These are phyloP conservation scores for Empis stercorea DNA, from an alignment of 2,888 invertebrate species.

Conservation along the genomic window DNA sequence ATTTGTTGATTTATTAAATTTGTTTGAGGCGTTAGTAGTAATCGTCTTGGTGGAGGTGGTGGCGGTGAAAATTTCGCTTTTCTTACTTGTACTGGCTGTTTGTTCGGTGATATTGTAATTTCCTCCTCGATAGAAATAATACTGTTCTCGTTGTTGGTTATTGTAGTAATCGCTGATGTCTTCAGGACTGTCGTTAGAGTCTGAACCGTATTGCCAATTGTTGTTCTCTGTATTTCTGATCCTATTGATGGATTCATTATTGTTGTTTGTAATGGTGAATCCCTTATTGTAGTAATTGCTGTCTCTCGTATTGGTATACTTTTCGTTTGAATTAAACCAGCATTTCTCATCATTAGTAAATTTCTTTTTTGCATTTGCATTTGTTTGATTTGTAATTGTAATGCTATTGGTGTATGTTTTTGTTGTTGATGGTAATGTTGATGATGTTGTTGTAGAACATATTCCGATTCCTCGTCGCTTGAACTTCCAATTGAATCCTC, in stretches of 20 bases:
- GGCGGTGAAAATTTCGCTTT: slow-evolving; percentile 21
- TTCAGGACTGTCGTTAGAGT: slow-evolving; percentile 14
- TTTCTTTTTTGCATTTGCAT: neutral
- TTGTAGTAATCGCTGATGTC: slow-evolving; percentile 47
- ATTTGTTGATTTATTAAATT: neutral
- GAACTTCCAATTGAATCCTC: slow-evolving; percentile 36
- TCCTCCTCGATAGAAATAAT: slow-evolving; percentile 22
- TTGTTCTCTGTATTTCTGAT: slow-evolving; percentile 2
- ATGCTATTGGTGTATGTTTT: slow-evolving; percentile 1
- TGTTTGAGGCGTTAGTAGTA: slow-evolving; percentile 29
- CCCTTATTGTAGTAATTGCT: slow-evolving; percentile 1
- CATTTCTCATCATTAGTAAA: neutral
- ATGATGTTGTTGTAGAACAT: neutral
- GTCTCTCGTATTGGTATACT: neutral
- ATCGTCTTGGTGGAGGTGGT: slow-evolving; percentile 34
- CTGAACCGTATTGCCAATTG: slow-evolving; percentile 1
- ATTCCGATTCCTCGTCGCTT: slow-evolving; percentile 25
- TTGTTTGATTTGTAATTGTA: neutral
- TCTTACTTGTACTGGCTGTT: slow-evolving; percentile 12
- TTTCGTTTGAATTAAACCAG: neutral
- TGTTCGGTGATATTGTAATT: slow-evolving; percentile 18
- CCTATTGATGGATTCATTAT: neutral
- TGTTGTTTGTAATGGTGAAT: neutral
- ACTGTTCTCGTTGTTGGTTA: slow-evolving; percentile 43
- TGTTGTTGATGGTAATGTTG: slow-evolving; percentile 9